Evolutionary conservation across 2,888 invertebrate genomes (phyloP).

Genomic region (Chrysomela aeneicollis): DNA sequence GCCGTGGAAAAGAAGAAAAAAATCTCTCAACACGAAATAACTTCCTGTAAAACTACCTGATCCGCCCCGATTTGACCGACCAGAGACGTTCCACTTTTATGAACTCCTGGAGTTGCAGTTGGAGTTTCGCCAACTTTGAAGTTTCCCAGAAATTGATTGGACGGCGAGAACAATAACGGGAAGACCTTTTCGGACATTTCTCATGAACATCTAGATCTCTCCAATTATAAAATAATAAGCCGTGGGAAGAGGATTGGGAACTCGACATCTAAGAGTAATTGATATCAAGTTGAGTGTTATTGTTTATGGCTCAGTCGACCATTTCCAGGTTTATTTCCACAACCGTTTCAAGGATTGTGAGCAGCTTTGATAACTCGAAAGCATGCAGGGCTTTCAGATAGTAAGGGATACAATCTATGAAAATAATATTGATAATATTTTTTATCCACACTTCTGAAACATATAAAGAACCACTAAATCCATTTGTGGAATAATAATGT

Average conservation of each 20-base stretch:
- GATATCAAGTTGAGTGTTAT: background rate
- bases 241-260: background rate
- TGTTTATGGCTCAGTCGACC: no score
- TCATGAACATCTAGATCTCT: background rate
- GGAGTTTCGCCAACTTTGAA: background rate
- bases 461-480: no score
- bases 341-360: no score
- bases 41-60: background rate
- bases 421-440: no score
- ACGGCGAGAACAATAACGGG: background rate
- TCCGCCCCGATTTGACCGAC: background rate
- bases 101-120: background rate
- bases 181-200: background rate
- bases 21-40: background rate
- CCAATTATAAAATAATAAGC: conserved; percentile 2
- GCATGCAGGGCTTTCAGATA: no score
- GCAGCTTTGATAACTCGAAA: no score
- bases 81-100: conserved; percentile 1
- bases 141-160: background rate
- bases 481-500: no score
- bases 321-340: no score
- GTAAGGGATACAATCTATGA: no score
- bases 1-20: background rate
- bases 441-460: no score
- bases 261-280: background rate